Evolutionary conservation across 2,797 vertebrate species (phyloP), one percentile per base, ranked within the genome.

Genomic region (Xiphorhynchus erythropygius): DNA sequence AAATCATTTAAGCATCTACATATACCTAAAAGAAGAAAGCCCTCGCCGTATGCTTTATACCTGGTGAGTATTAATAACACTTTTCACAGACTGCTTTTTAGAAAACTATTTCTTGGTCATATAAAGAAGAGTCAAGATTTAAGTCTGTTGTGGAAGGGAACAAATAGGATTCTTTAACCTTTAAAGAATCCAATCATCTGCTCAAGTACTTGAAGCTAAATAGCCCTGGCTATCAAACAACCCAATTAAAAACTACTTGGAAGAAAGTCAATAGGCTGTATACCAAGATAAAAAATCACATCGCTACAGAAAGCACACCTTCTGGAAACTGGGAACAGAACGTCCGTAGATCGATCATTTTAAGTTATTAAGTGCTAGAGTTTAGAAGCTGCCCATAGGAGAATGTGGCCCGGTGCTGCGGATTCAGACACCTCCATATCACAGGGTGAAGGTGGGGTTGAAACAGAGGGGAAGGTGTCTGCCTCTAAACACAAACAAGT

Each of bases 151-250:
- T 73, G 89, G 87, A 97, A 93, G 69, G 95, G 73, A 97, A 93
- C 76, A 97, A 97, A 96, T 91, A 97, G 80, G 90, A 96, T 95
- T 95, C 92, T 96, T 97, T 83, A 92, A 97, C 95, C 91, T 90
- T 95, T 96, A 97, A 97, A 97, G 93, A 97, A 97, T 95, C 93
- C 83, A 96, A 96, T 97, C 81, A 94, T 76, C 76, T 89, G 67
- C 78, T 93, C 91, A 96, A 97, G 94, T 90, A 94, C 86, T 97
- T 94, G 71, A 96, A 96, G 84, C 88, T 97, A 97, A 97, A 95
- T 94, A 96, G 87, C 93, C 60, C 93, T 94, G 95, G 93, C 97
- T 97, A 97, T 96, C 96, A 94, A 97, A 91, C 71, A 97, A 96
- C 64, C 89, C 97, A 96, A 96, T 97, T 96, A 96, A 93, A 96